Evolutionary conservation across 2,113 vertebrate species (phyloP).

Genomic region (Equus quagga): DNA sequence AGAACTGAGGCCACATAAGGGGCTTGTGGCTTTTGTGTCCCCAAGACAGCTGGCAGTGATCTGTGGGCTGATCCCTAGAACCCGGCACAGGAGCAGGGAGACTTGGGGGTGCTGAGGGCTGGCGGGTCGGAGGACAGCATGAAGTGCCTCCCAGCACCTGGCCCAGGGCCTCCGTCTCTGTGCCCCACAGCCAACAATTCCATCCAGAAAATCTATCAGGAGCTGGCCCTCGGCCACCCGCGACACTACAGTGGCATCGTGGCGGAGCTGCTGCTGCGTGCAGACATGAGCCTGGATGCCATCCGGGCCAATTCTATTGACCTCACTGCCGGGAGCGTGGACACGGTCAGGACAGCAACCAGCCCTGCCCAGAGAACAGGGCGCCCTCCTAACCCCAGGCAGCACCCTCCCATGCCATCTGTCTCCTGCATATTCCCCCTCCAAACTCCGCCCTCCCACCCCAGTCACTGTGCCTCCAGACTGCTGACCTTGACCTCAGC

Average conservation of each 20-base stretch:
- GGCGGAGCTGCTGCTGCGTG: conserved; percentile 88
- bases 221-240: conserved; percentile 65
- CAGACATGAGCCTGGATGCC: conserved; percentile 88
- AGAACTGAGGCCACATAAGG: rapidly evolving
- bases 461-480: neutral
- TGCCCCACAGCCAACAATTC: conserved; percentile 86
- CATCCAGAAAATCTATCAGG: conserved; percentile 90
- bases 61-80: neutral
- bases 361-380: rapidly evolving
- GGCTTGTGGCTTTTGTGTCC: rapidly evolving
- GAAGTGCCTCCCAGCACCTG: rapidly evolving
- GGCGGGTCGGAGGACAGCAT: rapidly evolving
- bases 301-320: conserved; percentile 93
- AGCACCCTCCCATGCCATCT: rapidly evolving
- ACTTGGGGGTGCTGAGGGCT: rapidly evolving
- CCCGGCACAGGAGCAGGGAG: rapidly evolving
- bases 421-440: no score
- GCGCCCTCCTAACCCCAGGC: neutral
- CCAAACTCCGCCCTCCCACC: no score
- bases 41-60: rapidly evolving
- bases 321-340: conserved; percentile 92
- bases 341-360: conserved; percentile 87
- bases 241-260: conserved; percentile 87
- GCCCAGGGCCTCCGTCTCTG: neutral
- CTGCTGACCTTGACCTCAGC: neutral